Evolutionary conservation across 35 echinoderm and acorn worm species (phyloP), one percentile per base, ranked within the genome.

Genomic region (Acanthaster planci): DNA sequence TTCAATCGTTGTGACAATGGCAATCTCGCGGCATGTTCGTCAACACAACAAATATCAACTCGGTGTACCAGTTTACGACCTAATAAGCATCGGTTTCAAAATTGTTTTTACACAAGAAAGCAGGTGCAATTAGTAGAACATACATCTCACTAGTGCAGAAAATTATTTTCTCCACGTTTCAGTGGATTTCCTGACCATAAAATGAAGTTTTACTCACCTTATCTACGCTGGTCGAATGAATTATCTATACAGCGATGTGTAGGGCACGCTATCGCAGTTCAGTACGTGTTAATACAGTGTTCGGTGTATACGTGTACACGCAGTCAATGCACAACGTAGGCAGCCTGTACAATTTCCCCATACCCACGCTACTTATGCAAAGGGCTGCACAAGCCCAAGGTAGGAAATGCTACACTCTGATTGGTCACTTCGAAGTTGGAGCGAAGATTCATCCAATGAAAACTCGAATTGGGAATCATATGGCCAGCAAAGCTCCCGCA

Each of bases 281-380:
- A 17, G 67, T 85, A 50, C 67, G 83, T 37, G 26, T 85, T 82
- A 82, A 59, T 60, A 67, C 83, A 59, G 54, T 8, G 19, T 34
- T 5, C 77, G 39, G 2, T 5, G 23, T 39, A 53, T 21, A 83
- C 37, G 8, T 58, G 58, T 50, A 35, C 18, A 56, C 58, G 29
- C 80, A 83, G 12, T 19, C 80, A 72, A 88, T 77, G 78, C 86
- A 77, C 86, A 81, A 88, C 86, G 64, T 34, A 30, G 29, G 23
- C 64, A 31, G 64, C 64, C 64, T 72, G 64, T 72, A 76, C 59
- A 40, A 42, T 15, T 44, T 29, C n/a, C 37, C 54, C 79, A 80
- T 39, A 44, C 92, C 92, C 87, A 94, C 92, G 92, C 92, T 90
- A 90, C 80, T 90, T 90, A 90, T 90, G 88, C 82, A 90, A 86